Evolutionary conservation across 2,888 invertebrate genomes (phyloP), one percentile per base, ranked within the genome.

Genomic region (Lomographa bimaculata): DNA sequence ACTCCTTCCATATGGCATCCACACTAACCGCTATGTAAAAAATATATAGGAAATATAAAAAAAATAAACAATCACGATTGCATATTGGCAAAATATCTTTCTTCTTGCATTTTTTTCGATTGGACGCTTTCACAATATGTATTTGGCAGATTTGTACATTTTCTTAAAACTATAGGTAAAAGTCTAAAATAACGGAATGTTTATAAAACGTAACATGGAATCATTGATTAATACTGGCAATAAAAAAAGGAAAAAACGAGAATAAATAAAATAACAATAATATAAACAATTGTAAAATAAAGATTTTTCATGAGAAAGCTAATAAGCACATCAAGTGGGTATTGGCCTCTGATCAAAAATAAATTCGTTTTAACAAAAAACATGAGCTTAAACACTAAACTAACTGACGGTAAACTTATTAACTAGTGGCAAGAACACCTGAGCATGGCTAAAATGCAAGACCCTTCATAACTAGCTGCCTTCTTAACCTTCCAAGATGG

Each of bases 1-100:
- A 85, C 82, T 73, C 69, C 58, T 64, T 70, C 50, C 64, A 71
- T 73, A 73, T 51, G 54, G 73, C 77, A 69, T 61, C 53, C 47
- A 60, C 60, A 60, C 60, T 58, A 45, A 45, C 53, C 43, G 50
- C 41, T 48, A 51, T 44, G 35, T 41, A 52, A 46, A 52, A 49
- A 47, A 45, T 48, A 54, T 45, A 43, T 47, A 36, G 37, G 40
- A 46, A 51, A 32, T 46, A 46, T 36, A 12, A 34, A 42, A 53
- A 53, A 49, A 50, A 44, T 26, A 46, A 49, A 41, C 9, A 53
- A 42, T 45, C 37, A 51, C 42, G 28, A 46, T 44, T 49, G 50
- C 43, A 49, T 46, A 36, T 35, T 46, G 46, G 48, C 55, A 54
- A 55, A 55, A 50, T 54, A 57, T 49, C 28, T 48, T 44, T 46